A percentile compares a stretch with the other conserved stretches of the same genome.
Evolutionary conservation across 2,888 invertebrate species (phyloP).

Genomic region (Diarsia rubi): DNA sequence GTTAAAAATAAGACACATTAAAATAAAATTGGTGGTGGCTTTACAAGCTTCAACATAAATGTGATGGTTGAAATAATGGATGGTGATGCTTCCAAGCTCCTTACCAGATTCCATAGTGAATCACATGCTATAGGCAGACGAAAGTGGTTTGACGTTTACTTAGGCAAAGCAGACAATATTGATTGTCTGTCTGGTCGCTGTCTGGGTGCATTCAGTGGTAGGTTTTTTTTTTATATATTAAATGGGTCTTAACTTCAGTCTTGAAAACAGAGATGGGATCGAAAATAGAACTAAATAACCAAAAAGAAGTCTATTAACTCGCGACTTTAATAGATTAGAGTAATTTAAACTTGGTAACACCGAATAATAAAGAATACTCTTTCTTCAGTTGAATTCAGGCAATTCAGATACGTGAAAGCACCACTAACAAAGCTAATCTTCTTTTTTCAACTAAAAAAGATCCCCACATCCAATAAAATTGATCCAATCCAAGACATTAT

Average conservation of each 20-base stretch:
- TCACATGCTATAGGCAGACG: background rate
- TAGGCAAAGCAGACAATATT: background rate
- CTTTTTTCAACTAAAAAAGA: background rate
- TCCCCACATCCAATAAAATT: background rate
- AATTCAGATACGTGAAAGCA: background rate
- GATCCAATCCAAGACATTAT: background rate
- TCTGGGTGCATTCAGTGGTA: background rate
- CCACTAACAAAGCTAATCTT: background rate
- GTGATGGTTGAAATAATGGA: background rate
- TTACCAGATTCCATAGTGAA: slow-evolving; percentile 1
- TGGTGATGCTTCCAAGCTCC: background rate
- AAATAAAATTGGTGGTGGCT: no score
- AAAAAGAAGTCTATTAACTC: no score
- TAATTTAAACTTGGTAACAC: no score
- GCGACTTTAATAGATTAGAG: no score
- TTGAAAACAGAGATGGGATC: no score
- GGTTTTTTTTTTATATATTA: no score
- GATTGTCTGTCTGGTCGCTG: background rate
- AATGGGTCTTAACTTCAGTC: no score
- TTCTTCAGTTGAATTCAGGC: background rate
- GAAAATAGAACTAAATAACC: no score
- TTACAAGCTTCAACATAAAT: background rate
- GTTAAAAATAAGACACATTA: no score
- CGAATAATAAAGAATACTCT: background rate
- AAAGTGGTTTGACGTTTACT: background rate